A percentile compares a stretch with the other conserved stretches of the same genome.
Conservation (phyloP, 2,113 vertebrate species). For the Syngnathus scovelli region DNA sequence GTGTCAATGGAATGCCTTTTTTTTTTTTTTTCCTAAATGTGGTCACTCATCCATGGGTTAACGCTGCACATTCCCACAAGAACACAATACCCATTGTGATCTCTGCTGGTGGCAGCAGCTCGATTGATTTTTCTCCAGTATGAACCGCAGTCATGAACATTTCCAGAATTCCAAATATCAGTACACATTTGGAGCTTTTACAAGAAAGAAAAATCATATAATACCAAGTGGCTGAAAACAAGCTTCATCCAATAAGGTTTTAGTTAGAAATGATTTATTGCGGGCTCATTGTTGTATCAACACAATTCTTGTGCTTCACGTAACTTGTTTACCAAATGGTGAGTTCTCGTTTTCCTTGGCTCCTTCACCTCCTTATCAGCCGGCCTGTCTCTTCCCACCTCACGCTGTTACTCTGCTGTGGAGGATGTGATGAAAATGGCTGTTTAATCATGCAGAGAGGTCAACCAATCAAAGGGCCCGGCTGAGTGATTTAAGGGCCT, state of each 20-base stretch:
- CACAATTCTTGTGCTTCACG: no score
- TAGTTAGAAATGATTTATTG: no score
- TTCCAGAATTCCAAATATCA: no score
- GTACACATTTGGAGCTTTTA: no score
- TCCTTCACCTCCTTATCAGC: slow-evolving; percentile 24
- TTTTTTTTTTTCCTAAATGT: neutral
- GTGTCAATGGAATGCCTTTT: slow-evolving; percentile 7
- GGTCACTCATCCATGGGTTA: neutral
- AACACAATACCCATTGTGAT: neutral
- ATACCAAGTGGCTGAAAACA: no score
- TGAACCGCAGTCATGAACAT: neutral
- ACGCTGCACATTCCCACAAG: neutral
- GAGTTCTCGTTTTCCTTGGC: slow-evolving; percentile 26
- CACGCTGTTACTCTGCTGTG: slow-evolving; percentile 49
- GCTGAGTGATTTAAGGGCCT: slow-evolving; percentile 62
- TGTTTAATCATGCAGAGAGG: slow-evolving; percentile 72
- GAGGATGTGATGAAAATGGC: slow-evolving; percentile 66
- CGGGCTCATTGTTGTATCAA: no score
- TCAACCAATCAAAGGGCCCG: slow-evolving; percentile 61
- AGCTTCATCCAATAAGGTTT: no score
- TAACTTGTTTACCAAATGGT: neutral
- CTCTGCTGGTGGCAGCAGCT: neutral
- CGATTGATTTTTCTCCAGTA: neutral
- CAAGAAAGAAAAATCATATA: no score
- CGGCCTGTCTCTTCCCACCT: slow-evolving; percentile 14